Percentiles rank a stretch among this genome's conserved stretches.
Conservation (phyloP, 1,140 invertebrate species). For the Drosophila mayri region DNA sequence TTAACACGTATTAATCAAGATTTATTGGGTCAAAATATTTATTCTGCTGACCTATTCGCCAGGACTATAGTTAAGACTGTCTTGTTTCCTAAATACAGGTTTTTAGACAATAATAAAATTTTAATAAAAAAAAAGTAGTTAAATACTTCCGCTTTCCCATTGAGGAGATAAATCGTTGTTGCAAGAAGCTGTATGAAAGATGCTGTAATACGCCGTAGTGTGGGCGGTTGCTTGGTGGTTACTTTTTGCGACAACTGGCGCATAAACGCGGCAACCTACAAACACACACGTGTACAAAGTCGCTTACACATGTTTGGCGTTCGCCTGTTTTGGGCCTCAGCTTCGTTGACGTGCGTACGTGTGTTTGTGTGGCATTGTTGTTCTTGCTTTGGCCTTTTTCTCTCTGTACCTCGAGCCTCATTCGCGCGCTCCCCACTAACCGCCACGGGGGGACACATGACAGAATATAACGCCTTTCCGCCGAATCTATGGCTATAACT, state of each 20-base stretch:
- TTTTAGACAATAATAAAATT: too few species aligned
- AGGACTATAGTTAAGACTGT: too few species aligned
- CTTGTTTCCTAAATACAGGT: too few species aligned
- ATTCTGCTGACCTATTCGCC: background rate
- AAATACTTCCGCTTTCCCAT: too few species aligned
- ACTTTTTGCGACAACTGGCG: conserved; percentile 1
- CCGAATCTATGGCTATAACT: conserved; percentile 12
- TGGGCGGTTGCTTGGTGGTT: background rate
- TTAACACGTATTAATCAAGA: too few species aligned
- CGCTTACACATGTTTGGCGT: conserved; percentile 72
- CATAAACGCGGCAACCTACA: conserved; percentile 48
- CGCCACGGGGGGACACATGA: conserved; percentile 51
- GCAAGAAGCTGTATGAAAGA: background rate
- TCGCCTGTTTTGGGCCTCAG: conserved; percentile 65
- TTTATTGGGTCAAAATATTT: too few species aligned
- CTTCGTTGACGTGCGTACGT: conserved; percentile 45
- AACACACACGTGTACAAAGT: conserved; percentile 47
- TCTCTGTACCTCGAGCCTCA: conserved; percentile 20
- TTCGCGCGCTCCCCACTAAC: conserved; percentile 26
- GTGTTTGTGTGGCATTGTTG: conserved; percentile 31
- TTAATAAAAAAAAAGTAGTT: too few species aligned
- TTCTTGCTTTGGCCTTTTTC: conserved; percentile 35
- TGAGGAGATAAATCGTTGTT: too few species aligned
- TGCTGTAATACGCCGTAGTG: background rate
- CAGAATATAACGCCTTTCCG: conserved; percentile 61